phyloP scores from a whole-genome alignment of 2,888 invertebrate genomes.

The Coleophora deauratella region DNA sequence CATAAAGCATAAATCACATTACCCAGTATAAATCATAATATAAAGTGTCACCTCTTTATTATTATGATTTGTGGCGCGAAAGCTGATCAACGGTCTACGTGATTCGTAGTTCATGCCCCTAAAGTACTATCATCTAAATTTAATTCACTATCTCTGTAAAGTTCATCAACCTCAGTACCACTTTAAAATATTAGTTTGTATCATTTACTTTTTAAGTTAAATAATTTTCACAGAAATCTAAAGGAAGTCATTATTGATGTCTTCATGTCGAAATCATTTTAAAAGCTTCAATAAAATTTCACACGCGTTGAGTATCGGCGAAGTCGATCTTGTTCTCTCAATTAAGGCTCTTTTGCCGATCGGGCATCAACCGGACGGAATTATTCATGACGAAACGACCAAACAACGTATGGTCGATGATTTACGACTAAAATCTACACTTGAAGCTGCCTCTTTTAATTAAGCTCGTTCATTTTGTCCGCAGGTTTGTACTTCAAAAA shows the following conservation, averaged over 20 bases:
- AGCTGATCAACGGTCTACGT: conserved; percentile 4
- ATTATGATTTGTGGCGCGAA: conserved; percentile 24
- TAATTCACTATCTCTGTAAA: too few relatives aligned
- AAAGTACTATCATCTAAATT: too few relatives aligned
- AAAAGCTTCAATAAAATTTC: conserved; percentile 46
- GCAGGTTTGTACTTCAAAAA: conserved; percentile 19
- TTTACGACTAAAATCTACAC: conserved; percentile 26
- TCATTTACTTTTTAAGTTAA: too few relatives aligned
- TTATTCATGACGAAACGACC: conserved; percentile 54
- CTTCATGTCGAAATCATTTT: conserved; percentile 30
- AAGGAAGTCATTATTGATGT: conserved; percentile 26
- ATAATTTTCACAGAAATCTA: too few relatives aligned
- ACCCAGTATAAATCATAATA: conserved; percentile 39
- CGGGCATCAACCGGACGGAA: conserved; percentile 49
- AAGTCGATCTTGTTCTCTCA: conserved; percentile 56
- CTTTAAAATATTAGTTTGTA: too few relatives aligned
- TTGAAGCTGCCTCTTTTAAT: conserved; percentile 15
- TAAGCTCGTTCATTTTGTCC: conserved; percentile 20
- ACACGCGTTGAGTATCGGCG: conserved; percentile 50
- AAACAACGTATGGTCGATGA: conserved; percentile 34
- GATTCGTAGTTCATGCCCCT: too few relatives aligned
- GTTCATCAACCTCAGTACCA: too few relatives aligned
- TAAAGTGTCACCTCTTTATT: conserved; percentile 50
- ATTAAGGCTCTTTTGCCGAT: conserved; percentile 53
- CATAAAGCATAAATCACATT: conserved; percentile 51